phyloP scores from a whole-genome alignment of 2,113 vertebrate species.

The Pituophis catenifer region DNA sequence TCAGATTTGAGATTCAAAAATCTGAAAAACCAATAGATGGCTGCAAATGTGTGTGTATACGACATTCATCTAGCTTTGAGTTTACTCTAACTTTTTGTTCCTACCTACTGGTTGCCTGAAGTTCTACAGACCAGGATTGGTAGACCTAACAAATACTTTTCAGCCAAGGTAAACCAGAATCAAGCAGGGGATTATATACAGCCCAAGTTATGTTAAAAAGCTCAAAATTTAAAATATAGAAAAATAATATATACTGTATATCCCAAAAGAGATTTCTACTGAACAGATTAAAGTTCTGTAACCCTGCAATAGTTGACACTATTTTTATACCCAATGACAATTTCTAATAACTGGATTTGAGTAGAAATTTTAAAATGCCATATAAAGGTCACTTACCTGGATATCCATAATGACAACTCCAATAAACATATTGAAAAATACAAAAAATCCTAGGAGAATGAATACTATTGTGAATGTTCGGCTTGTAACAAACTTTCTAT shows the following conservation, averaged over 20 bases:
- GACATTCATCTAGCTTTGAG: background rate
- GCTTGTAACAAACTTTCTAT: slow-evolving; percentile 11
- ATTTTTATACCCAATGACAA: background rate
- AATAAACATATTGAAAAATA: slow-evolving; percentile 60
- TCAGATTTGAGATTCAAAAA: background rate
- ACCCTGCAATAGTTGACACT: background rate
- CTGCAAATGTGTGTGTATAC: background rate
- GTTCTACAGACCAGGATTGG: background rate
- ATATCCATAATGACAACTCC: slow-evolving; percentile 61
- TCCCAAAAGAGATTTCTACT: background rate
- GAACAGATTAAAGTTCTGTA: background rate
- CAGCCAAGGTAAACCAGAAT: background rate
- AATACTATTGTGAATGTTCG: slow-evolving; percentile 53
- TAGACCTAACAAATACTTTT: background rate
- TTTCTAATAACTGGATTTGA: background rate
- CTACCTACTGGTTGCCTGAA: background rate
- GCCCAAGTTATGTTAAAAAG: background rate
- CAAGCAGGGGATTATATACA: background rate
- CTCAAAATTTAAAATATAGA: background rate
- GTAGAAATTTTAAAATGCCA: background rate
- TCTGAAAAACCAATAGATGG: background rate
- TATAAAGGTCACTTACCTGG: slow-evolving; percentile 21
- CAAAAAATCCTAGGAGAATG: slow-evolving; percentile 57
- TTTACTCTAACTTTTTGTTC: background rate
- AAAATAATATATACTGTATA: background rate